These are phyloP conservation scores for Meiosimyza decipiens DNA, from an alignment of 2,888 invertebrate genomes.

Conservation along the genomic window DNA sequence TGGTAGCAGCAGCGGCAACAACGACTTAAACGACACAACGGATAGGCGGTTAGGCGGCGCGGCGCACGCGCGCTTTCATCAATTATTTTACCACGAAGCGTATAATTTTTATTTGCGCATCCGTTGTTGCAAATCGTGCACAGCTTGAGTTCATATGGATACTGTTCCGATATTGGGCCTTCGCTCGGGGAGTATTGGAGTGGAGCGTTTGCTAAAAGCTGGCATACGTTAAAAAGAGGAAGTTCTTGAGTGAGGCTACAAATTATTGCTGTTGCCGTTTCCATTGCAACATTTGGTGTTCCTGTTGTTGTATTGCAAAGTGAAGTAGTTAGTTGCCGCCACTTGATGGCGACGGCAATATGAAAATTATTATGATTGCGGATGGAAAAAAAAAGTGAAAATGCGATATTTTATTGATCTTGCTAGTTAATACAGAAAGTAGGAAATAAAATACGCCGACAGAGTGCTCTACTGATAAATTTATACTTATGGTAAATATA, in stretches of 20 bases:
- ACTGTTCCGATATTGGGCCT: no score
- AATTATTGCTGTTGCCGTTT: slow-evolving; percentile 18
- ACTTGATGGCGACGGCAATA: slow-evolving; percentile 15
- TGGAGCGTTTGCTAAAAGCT: slow-evolving; percentile 31
- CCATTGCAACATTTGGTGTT: background rate
- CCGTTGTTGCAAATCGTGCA: slow-evolving; percentile 50
- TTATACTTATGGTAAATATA: slow-evolving; percentile 16
- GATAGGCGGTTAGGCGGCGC: slow-evolving; percentile 9
- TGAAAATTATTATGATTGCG: slow-evolving; percentile 34
- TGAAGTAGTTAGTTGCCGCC: slow-evolving; percentile 26
- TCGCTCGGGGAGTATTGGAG: no score
- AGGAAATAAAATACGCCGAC: background rate
- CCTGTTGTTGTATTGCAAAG: slow-evolving; percentile 16
- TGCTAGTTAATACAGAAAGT: no score
- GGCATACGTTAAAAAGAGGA: slow-evolving; percentile 38
- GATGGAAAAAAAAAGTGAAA: no score
- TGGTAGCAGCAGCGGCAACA: background rate
- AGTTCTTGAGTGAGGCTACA: slow-evolving; percentile 18
- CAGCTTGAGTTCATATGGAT: slow-evolving; percentile 33
- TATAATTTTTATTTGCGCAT: slow-evolving; percentile 60
- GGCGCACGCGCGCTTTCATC: slow-evolving; percentile 48
- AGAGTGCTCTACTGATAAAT: slow-evolving; percentile 10
- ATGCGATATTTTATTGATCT: no score
- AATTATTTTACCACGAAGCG: slow-evolving; percentile 51
- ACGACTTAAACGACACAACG: slow-evolving; percentile 2